phyloP scores from a whole-genome alignment of 2,797 vertebrate genomes.

The Hapalemur alaotrensis region DNA sequence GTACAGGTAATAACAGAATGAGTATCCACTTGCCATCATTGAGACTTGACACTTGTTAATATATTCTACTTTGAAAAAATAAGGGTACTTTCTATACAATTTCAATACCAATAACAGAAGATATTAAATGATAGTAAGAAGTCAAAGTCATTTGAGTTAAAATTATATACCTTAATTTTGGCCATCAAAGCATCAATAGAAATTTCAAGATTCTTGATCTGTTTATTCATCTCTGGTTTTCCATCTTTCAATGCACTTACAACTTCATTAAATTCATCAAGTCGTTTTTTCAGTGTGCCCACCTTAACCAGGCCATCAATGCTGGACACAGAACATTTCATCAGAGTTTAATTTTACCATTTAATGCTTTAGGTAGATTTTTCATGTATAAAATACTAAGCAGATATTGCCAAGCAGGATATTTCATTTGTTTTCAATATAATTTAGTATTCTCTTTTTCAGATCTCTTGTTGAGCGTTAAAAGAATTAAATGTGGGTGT shows the following conservation, averaged over 20 bases:
- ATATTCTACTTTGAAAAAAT: slow-evolving; percentile 39
- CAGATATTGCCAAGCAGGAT: background rate
- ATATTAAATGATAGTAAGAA: background rate
- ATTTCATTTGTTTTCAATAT: background rate
- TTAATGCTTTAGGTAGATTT: background rate
- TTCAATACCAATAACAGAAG: slow-evolving; percentile 25
- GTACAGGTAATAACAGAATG: background rate
- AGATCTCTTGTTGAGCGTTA: background rate
- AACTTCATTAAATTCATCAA: slow-evolving; percentile 93
- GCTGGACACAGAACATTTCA: slow-evolving; percentile 79
- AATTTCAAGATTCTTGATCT: slow-evolving; percentile 91
- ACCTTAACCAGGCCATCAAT: slow-evolving; percentile 95
- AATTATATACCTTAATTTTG: slow-evolving; percentile 93
- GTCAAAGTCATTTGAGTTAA: background rate
- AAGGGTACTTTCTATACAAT: background rate
- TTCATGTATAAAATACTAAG: slow-evolving; percentile 2
- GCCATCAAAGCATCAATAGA: slow-evolving; percentile 89
- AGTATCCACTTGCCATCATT: background rate
- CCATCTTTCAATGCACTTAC: slow-evolving; percentile 94
- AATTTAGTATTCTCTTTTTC: background rate
- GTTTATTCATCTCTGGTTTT: slow-evolving; percentile 93
- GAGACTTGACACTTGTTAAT: background rate
- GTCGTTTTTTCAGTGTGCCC: slow-evolving; percentile 90
- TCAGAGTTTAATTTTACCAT: background rate
- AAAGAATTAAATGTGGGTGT: background rate